Base-by-base conservation (phyloP, 2,888 invertebrate species). In the Margaritifera margaritifera region DNA sequence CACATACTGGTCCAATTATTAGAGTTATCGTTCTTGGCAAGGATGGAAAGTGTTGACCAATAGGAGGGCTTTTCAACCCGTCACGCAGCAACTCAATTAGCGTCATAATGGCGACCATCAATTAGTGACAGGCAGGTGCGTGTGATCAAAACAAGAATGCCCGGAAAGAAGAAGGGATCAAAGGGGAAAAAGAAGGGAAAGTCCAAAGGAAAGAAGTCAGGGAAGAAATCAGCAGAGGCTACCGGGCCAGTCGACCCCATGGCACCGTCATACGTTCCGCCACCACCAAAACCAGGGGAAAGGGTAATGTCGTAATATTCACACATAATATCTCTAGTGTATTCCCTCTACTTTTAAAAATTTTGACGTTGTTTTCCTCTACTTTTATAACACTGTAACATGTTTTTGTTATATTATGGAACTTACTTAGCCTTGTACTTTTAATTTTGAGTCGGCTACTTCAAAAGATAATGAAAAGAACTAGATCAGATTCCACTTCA, bases 271-370 rank as follows among this genome's bases (percentile, higher is more conserved):
- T 77, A 71, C 54, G 78, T 85, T 20, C 79, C 80, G 3, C 84
- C 82, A 25, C 83, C 84, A n/a, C 83, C 82, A 5, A 82, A 79
- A 79, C 83, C 83, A 56, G 83, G 84, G 50, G 86, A 86, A 69
- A 80, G 78, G 77, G 86, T 84, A 50, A 31, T 18, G 25, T 15
- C 20, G 59, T 59, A 42, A 42, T 15, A 1, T 42, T 15, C 2
- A 42, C 42, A 15, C 15, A 11, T 42, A 15, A 8, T 15, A 11
- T 42, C 42, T 0, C 1, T 4, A 15, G 11, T 15, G 42, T 42
- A 15, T 42, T 42, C 15, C 15, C 11, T 15, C 42, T 3, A 42
- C 42, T 15, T 42, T 42, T 42, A 15, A 8, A 42, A 11, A 42
- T 42, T 8, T 42, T 42, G 15, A 42, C 42, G 42, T 42, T 42